Conservation (phyloP, 2,797 vertebrate genomes). For the Sphaeramia orbicularis region DNA sequence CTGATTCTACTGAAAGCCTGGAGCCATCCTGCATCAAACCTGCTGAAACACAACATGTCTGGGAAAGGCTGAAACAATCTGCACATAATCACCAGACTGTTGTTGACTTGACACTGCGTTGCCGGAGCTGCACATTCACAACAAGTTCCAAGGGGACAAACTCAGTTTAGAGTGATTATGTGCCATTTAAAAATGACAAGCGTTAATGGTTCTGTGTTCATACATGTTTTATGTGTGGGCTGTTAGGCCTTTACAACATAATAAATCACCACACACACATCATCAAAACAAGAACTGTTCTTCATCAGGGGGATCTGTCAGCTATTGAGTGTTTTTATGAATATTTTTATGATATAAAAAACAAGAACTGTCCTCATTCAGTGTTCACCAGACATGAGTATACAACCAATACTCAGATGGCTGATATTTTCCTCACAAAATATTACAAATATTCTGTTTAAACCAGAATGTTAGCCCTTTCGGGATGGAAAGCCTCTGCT, state of each 20-base stretch:
- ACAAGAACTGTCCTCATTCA: conserved; percentile 6
- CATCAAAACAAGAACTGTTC: conserved; percentile 30
- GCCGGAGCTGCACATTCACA: conserved; percentile 20
- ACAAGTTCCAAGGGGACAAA: conserved; percentile 30
- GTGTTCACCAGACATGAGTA: conserved; percentile 7
- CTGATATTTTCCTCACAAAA: conserved; percentile 11
- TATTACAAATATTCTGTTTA: conserved; percentile 13
- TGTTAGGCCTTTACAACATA: conserved; percentile 22
- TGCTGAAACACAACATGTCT: conserved; percentile 68
- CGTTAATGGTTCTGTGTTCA: conserved; percentile 28
- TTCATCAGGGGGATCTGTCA: conserved; percentile 12
- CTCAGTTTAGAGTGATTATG: conserved; percentile 21
- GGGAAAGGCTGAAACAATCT: conserved; percentile 65
- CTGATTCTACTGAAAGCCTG: conserved; percentile 60
- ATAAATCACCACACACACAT: conserved; percentile 31
- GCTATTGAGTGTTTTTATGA: conserved; percentile 22
- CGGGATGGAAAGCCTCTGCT: conserved; percentile 6
- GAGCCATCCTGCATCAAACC: conserved; percentile 56
- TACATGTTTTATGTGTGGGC: conserved; percentile 21
- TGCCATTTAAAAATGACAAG: conserved; percentile 18
- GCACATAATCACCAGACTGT: conserved; percentile 46
- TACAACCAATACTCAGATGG: neutral
- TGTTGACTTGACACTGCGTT: conserved; percentile 46
- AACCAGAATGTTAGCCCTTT: neutral
- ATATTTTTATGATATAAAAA: neutral